A percentile compares a stretch with the other conserved stretches of the same genome.
These are phyloP conservation scores for Globodera rostochiensis DNA, from an alignment of 1,140 invertebrate species.

Conservation along the genomic window DNA sequence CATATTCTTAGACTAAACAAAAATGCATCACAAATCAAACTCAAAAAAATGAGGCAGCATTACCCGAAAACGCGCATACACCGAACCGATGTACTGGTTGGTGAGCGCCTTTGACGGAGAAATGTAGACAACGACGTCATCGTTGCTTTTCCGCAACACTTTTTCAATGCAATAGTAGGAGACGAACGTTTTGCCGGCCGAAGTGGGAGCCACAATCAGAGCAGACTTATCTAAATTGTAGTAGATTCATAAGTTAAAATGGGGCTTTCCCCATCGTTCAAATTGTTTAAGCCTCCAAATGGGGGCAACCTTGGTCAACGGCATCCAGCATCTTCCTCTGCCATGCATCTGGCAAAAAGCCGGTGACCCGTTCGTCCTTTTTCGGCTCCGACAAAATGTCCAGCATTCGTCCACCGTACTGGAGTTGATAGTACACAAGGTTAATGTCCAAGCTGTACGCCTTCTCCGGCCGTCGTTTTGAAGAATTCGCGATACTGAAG, in stretches of 20 bases:
- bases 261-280: neutral
- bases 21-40: neutral
- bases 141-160: conserved; percentile 59
- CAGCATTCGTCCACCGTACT: conserved; percentile 60
- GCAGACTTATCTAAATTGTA: conserved; percentile 61
- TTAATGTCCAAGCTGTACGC: conserved; percentile 58
- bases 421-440: conserved; percentile 61
- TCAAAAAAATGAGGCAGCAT: neutral
- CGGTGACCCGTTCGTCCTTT: conserved; percentile 64
- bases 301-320: conserved; percentile 55
- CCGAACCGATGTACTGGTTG: conserved; percentile 64
- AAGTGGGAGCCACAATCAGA: conserved; percentile 64
- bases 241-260: too few species aligned
- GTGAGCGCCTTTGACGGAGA: conserved; percentile 64
- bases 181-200: conserved; percentile 65
- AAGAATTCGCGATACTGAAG: conserved; percentile 42
- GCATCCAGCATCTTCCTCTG: conserved; percentile 64
- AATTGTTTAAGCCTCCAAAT: neutral
- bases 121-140: conserved; percentile 64
- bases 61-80: conserved; percentile 64
- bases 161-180: conserved; percentile 66
- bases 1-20: conserved; percentile 53
- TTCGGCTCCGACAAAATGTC: conserved; percentile 61
- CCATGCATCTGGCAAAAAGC: conserved; percentile 62
- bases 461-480: conserved; percentile 45